Evolutionary conservation across 2,888 invertebrate species (phyloP).

Genomic region (Caenorhabditis macrosperma): DNA sequence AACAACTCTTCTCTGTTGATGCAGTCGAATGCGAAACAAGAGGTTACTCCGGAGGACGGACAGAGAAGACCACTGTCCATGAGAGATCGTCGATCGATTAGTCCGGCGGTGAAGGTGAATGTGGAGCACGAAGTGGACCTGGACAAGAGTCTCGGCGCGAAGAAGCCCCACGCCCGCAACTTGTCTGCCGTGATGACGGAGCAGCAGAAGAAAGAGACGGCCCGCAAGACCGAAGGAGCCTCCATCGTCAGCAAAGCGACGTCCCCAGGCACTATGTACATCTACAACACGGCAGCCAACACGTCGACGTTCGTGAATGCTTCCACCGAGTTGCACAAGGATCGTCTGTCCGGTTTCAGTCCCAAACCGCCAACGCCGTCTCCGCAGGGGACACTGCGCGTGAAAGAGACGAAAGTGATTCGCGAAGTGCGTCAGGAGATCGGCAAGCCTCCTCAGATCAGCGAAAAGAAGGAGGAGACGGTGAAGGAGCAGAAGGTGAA

Average conservation of each 20-base stretch:
- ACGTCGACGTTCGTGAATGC: slow-evolving; percentile 1
- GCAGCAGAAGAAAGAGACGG: slow-evolving; percentile 11
- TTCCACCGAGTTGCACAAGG: slow-evolving; percentile 5
- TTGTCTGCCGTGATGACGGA: slow-evolving; percentile 1
- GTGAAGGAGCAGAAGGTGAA: slow-evolving; percentile 53
- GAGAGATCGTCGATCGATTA: neutral
- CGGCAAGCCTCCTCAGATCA: slow-evolving; percentile 45
- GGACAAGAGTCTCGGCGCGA: slow-evolving; percentile 47
- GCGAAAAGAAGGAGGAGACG: slow-evolving; percentile 55
- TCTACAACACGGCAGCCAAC: slow-evolving; percentile 22
- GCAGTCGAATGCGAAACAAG: neutral
- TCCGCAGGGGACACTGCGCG: slow-evolving; percentile 36
- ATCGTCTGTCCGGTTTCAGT: neutral
- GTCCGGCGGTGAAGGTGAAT: neutral
- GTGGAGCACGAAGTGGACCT: slow-evolving; percentile 44
- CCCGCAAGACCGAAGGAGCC: slow-evolving; percentile 5
- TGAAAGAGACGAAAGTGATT: slow-evolving; percentile 58
- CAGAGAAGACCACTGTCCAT: neutral
- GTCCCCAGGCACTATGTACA: slow-evolving; percentile 20
- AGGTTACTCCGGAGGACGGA: slow-evolving; percentile 1
- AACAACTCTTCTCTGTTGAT: neutral
- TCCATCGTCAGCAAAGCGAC: slow-evolving; percentile 9
- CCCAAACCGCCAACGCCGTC: slow-evolving; percentile 2
- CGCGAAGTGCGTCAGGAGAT: slow-evolving; percentile 49
- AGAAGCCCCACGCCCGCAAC: slow-evolving; percentile 27